phyloP scores from a whole-genome alignment of 2,113 vertebrate species.

The Myodes glareolus region DNA sequence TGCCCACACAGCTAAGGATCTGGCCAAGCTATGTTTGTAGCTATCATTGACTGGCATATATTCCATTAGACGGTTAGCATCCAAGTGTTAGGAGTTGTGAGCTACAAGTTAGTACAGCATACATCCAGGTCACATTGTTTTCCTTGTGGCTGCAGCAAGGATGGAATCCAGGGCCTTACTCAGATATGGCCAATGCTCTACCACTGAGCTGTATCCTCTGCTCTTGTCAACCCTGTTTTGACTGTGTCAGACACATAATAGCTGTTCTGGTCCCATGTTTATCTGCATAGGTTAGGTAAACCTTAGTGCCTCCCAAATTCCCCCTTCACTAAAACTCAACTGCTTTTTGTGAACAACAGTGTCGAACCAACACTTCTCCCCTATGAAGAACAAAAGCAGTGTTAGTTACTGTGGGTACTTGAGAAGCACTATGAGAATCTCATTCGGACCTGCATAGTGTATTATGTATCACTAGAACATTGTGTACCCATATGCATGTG shows the following conservation, averaged over 20 bases:
- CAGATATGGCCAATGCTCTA: not conserved
- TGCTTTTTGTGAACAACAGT: not conserved
- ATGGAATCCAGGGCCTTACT: not conserved
- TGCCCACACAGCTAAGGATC: not conserved
- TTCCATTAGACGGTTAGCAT: not conserved
- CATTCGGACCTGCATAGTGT: not conserved
- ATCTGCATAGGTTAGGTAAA: not conserved
- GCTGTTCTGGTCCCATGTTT: not conserved
- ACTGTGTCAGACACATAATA: not conserved
- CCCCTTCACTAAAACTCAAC: too few species aligned
- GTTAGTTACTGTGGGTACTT: not conserved
- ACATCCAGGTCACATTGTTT: not conserved
- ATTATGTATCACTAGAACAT: not conserved
- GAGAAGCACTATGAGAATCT: constrained; percentile 6
- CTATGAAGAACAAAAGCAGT: not conserved
- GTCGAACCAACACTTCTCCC: not conserved
- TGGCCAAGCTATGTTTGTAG: not conserved
- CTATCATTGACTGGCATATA: not conserved
- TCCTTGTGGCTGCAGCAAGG: not conserved
- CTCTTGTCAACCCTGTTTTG: not conserved
- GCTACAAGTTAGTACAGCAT: not conserved
- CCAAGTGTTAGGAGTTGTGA: not conserved
- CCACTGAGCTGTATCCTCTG: not conserved
- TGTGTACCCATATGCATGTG: not conserved
- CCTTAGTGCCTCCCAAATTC: not conserved